Evolutionary conservation across 1,140 invertebrate genomes (phyloP), one percentile per base, ranked within the genome.

Genomic region (Aphis craccivora): DNA sequence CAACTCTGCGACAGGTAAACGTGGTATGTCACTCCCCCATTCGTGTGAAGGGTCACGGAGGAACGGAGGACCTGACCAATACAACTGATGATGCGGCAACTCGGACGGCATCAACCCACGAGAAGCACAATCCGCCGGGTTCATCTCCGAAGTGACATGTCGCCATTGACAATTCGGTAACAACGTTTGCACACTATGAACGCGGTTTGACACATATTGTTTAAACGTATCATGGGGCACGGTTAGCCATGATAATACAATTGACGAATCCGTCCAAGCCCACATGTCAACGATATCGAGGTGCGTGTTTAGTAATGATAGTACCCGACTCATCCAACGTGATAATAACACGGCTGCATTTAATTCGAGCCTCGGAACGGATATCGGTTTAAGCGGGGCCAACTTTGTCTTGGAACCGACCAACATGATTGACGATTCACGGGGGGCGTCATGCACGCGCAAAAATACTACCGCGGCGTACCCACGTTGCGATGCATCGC

Each of bases 181-280:
- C n/a, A 45, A 23, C n/a, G 88, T 37, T 30, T 23, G 67, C 30
- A 94, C 90, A 35, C 92, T 51, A 8, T 45, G n/a, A n/a, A 94
- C 93, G 9, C 93, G 93, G 55, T 94, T 94, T 5, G 90, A 48
- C n/a, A 94, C 93, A 55, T 84, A 94, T 45, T 84, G 37, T 48
- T 84, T 94, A 11, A n/a, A n/a, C n/a, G n/a, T n/a, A n/a, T n/a
- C n/a, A n/a, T n/a, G n/a, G n/a, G n/a, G n/a, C n/a, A 92, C 93
- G 1, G 84, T 87, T 11, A 95, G 43, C 95, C 95, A 95, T 14
- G 67, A 35, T 43, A 95, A 86, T 18, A 94, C 94, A 0, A 94
- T 95, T 0, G 94, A 94, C 5, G 95, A 95, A 89, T 95, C 95
- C n/a, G 94, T 94, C 95, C 95, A 95, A 83, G 93, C 95, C 30